These are phyloP conservation scores for Aphyosemion australe DNA, from an alignment of 2,113 vertebrate genomes.

Conservation along the genomic window DNA sequence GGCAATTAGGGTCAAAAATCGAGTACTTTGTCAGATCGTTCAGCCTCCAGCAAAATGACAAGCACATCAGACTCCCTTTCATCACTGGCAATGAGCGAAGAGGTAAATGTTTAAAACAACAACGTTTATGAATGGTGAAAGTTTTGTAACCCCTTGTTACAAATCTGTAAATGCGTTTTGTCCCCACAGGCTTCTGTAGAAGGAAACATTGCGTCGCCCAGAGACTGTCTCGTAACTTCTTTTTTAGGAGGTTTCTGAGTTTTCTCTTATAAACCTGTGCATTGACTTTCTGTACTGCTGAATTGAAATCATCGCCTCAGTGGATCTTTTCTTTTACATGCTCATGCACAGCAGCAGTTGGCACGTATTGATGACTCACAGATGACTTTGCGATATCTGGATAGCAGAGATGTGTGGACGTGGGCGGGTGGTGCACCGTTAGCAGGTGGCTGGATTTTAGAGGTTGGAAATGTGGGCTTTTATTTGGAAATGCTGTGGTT, in stretches of 20 bases:
- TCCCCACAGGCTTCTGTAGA: too few relatives aligned
- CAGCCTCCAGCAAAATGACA: too few relatives aligned
- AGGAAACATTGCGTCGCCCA: too few relatives aligned
- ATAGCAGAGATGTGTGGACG: slow-evolving; percentile 39
- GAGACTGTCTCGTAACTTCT: background rate
- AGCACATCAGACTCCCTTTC: too few relatives aligned
- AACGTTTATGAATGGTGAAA: too few relatives aligned
- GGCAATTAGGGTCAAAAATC: too few relatives aligned
- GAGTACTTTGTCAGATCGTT: too few relatives aligned
- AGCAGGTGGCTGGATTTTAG: slow-evolving; percentile 56
- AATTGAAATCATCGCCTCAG: slow-evolving; percentile 25
- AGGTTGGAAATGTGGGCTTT: slow-evolving; percentile 60
- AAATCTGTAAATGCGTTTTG: too few relatives aligned
- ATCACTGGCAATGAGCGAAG: too few relatives aligned
- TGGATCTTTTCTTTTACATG: slow-evolving; percentile 27
- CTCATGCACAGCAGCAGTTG: slow-evolving; percentile 37
- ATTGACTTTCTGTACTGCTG: slow-evolving; percentile 3
- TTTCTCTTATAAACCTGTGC: background rate
- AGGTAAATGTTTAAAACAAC: too few relatives aligned
- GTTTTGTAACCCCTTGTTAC: too few relatives aligned
- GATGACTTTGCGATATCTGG: slow-evolving; percentile 51
- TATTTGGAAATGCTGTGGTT: slow-evolving; percentile 40
- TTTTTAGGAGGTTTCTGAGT: slow-evolving; percentile 1
- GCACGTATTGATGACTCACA: slow-evolving; percentile 44
- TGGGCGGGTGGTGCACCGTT: slow-evolving; percentile 42